Evolutionary conservation across 2,113 vertebrate genomes (phyloP).

Genomic region (Microtus richardsoni): DNA sequence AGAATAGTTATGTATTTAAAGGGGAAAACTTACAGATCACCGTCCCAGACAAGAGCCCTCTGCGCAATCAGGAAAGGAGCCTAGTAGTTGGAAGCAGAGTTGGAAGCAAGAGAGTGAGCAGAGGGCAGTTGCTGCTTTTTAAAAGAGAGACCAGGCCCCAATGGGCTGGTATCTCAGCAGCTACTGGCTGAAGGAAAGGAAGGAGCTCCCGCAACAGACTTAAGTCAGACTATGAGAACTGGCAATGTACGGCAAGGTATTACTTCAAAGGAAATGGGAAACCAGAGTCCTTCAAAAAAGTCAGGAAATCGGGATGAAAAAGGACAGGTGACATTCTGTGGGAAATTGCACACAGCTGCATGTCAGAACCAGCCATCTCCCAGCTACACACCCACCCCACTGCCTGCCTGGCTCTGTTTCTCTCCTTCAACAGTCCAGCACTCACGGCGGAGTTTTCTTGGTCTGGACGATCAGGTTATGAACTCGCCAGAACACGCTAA

Average conservation of each 20-base stretch:
- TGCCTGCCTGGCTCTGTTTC: neutral
- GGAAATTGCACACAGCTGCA: no score
- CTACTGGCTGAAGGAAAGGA: no score
- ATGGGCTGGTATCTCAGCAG: no score
- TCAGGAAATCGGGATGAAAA: neutral
- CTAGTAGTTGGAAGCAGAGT: no score
- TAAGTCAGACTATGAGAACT: neutral
- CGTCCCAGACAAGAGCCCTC: no score
- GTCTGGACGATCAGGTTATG: neutral
- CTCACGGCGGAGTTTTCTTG: neutral
- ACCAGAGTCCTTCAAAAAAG: neutral
- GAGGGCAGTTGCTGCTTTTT: no score
- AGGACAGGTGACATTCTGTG: accelerated
- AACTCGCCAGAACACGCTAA: neutral
- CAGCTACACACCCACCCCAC: neutral
- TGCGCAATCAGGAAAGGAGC: no score
- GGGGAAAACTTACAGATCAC: no score
- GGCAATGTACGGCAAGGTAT: accelerated
- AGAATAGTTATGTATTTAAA: no score
- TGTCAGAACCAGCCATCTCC: accelerated
- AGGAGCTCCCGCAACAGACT: no score
- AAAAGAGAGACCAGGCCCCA: no score
- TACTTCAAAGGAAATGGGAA: neutral
- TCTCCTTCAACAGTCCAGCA: neutral
- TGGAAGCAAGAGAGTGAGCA: no score